Conservation (phyloP, 2,888 invertebrate species). For the Amphiduros pacificus region DNA sequence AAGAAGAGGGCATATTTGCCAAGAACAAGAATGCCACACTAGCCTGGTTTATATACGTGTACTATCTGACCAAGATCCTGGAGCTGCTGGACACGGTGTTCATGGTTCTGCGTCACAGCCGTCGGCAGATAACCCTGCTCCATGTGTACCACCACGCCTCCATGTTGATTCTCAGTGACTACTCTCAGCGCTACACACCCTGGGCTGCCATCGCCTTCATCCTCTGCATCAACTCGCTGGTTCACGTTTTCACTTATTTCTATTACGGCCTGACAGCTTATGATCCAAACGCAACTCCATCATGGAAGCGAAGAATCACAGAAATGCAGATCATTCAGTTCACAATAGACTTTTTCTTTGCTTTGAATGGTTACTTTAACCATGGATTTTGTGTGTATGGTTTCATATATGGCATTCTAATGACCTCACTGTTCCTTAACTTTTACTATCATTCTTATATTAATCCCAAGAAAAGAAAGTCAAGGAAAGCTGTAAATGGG, state of each 20-base stretch:
- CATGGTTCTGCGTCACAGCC: slow-evolving; percentile 54
- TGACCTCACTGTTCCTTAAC: slow-evolving; percentile 50
- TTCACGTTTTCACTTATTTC: slow-evolving; percentile 51
- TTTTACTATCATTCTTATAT: slow-evolving; percentile 40
- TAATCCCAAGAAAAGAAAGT: too few species aligned
- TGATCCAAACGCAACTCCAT: slow-evolving; percentile 38
- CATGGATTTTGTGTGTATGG: slow-evolving; percentile 55
- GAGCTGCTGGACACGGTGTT: slow-evolving; percentile 56
- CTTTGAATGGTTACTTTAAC: slow-evolving; percentile 43
- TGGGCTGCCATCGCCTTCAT: slow-evolving; percentile 50
- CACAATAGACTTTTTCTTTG: slow-evolving; percentile 43
- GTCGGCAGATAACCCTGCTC: slow-evolving; percentile 52
- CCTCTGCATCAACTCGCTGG: slow-evolving; percentile 49
- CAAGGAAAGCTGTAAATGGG: too few species aligned
- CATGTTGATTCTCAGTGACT: slow-evolving; percentile 53
- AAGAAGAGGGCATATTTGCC: slow-evolving; percentile 41
- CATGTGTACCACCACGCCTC: slow-evolving; percentile 57
- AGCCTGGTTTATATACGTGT: slow-evolving; percentile 38
- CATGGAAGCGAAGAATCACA: slow-evolving; percentile 53
- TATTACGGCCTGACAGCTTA: slow-evolving; percentile 52
- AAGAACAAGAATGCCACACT: slow-evolving; percentile 34
- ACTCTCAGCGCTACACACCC: slow-evolving; percentile 39
- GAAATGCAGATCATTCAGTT: slow-evolving; percentile 55
- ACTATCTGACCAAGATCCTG: slow-evolving; percentile 49
- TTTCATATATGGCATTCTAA: slow-evolving; percentile 49